Conservation (phyloP, 2,113 vertebrate genomes). For the Pheucticus melanocephalus region DNA sequence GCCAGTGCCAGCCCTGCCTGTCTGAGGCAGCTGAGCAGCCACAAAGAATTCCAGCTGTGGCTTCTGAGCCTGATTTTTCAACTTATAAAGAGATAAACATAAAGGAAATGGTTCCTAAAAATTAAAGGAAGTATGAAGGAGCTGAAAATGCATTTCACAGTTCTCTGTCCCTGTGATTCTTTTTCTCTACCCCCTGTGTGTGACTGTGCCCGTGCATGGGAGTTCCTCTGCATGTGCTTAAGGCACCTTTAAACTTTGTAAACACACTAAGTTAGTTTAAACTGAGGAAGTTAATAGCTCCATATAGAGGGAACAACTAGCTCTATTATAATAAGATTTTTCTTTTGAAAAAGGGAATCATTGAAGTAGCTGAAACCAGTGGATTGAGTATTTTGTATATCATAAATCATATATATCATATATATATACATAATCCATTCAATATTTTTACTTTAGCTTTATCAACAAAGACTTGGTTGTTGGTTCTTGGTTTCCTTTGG, state of each 20-base stretch:
- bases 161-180: background rate
- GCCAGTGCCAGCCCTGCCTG: background rate
- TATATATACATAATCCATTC: background rate
- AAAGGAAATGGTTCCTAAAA: background rate
- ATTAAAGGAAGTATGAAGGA: background rate
- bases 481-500: background rate
- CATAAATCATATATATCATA: background rate
- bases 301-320: background rate
- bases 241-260: background rate
- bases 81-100: background rate
- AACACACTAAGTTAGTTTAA: background rate
- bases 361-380: background rate
- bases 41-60: background rate
- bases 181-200: background rate
- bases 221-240: background rate
- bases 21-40: background rate
- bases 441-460: background rate
- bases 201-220: background rate
- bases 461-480: background rate
- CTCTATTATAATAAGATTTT: background rate
- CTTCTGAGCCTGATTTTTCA: background rate
- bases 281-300: background rate
- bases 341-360: background rate
- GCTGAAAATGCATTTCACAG: background rate
- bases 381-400: background rate